Base-by-base conservation (phyloP, 2,113 vertebrate genomes). In the Eonycteris spelaea region DNA sequence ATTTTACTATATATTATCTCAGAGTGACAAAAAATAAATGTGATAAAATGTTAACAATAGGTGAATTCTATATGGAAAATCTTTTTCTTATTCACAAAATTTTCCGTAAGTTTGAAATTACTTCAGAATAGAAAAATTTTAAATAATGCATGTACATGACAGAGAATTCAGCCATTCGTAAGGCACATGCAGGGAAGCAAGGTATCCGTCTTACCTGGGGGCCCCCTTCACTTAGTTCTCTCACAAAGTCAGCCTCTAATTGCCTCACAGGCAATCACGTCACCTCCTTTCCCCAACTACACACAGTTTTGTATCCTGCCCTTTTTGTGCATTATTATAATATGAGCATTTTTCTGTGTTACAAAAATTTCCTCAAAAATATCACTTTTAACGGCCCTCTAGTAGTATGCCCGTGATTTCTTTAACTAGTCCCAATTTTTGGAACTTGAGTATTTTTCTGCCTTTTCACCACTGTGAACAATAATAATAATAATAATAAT, bases 51-150 rank as follows among this genome's bases (percentile, higher is more conserved):
- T 55, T 71, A 53, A 63, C 2, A 15, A 30, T 0, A 84, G 43
- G 75, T 15, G 13, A 78, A 57, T 33, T 22, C 1, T 48, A 40
- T 10, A 45, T 24, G 45, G 74, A 43, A 77, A 22, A 68, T 75
- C 26, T 26, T 55, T 74, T 40, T 35, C 38, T 88, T 19, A 57
- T 10, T 63, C 82, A 45, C 35, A 57, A 53, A 35, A 74, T 33
- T 89, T 92, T 90, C 67, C 57, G 35, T 80, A 59, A 51, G 63
- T 91, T 57, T 83, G 38, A 86, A 77, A 78, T 96, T 45, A 67
- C 40, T 91, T 57, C 86, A 71, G 53, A 84, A 73, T 2, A 40
- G 65, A 88, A 77, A 26, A 14, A 68, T 12, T 91, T 9, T 38
- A 57, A 74, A 28, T 19, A 35, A 61, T 26, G 9, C 28, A 11